Evolutionary conservation across 2,113 vertebrate genomes (phyloP).

Genomic region (Butastur rufipennis): DNA sequence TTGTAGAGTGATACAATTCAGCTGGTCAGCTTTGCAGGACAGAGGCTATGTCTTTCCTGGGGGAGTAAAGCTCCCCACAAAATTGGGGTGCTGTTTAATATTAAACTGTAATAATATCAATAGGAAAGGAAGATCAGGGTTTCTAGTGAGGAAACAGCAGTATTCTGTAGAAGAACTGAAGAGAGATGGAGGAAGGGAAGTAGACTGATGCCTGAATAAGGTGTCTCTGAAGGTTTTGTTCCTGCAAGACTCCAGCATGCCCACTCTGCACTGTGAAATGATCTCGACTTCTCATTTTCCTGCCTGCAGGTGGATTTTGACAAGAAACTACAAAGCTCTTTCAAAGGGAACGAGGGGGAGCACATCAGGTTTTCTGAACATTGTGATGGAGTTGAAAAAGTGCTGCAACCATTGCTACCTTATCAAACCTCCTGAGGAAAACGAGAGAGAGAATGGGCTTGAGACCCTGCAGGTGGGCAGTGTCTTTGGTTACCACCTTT

Average conservation of each 20-base stretch:
- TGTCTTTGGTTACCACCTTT: not conserved
- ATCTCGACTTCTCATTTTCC: not conserved
- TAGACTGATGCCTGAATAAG: not conserved
- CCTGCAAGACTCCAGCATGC: not conserved
- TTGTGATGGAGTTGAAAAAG: constrained; percentile 98
- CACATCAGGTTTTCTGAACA: constrained; percentile 96
- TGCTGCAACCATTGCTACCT: constrained; percentile 97
- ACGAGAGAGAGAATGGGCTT: constrained; percentile 76
- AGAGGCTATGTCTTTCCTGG: not conserved
- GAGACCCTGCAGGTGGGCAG: constrained; percentile 81
- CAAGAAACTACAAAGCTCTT: constrained; percentile 96
- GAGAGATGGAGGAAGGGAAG: not conserved
- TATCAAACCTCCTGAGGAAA: constrained; percentile 89
- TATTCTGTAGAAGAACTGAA: not conserved
- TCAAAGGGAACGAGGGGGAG: constrained; percentile 91
- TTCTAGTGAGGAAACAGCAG: not conserved
- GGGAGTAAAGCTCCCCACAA: not conserved
- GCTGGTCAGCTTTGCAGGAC: not conserved
- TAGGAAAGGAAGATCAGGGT: not conserved
- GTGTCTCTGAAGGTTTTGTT: not conserved
- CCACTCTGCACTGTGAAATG: not conserved
- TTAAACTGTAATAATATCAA: not conserved
- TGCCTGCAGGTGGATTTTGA: constrained; percentile 92
- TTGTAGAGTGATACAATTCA: not conserved
- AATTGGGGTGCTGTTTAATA: not conserved